phyloP scores from a whole-genome alignment of 2,888 invertebrate genomes.

The Eustalomyia histrio region DNA sequence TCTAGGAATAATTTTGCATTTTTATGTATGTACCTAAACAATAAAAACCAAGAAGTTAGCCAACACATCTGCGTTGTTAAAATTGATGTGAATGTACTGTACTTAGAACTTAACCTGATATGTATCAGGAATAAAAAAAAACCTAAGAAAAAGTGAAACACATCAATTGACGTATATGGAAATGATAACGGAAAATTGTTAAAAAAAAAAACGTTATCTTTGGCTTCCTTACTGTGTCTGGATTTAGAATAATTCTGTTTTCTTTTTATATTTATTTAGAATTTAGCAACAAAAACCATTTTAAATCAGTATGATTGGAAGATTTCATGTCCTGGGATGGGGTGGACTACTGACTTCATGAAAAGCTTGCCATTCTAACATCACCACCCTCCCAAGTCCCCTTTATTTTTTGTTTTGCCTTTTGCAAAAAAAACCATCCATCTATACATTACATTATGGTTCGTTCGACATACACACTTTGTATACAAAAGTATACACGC shows the following conservation, averaged over 20 bases:
- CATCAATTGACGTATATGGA: conserved; percentile 77
- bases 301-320: conserved; percentile 69
- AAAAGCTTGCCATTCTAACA: conserved; percentile 41
- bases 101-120: conserved; percentile 56
- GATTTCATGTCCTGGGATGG: conserved; percentile 51
- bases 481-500: conserved; percentile 45
- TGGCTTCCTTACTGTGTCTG: conserved; percentile 76
- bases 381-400: conserved; percentile 28
- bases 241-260: conserved; percentile 70
- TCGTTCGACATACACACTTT: conserved; percentile 35
- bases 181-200: conserved; percentile 76
- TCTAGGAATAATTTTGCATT: too few species aligned
- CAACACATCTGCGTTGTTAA: conserved; percentile 35
- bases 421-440: conserved; percentile 32
- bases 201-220: conserved; percentile 75
- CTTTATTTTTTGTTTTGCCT: conserved; percentile 27
- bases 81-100: conserved; percentile 61
- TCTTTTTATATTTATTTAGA: conserved; percentile 64
- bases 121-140: conserved; percentile 40
- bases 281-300: conserved; percentile 73
- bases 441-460: conserved; percentile 51
- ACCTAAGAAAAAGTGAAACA: conserved; percentile 70
- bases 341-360: conserved; percentile 58
- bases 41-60: conserved; percentile 3
- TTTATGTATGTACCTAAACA: too few species aligned